Base-by-base conservation (phyloP, 2,797 vertebrate genomes). In the Sibirionetta formosa region DNA sequence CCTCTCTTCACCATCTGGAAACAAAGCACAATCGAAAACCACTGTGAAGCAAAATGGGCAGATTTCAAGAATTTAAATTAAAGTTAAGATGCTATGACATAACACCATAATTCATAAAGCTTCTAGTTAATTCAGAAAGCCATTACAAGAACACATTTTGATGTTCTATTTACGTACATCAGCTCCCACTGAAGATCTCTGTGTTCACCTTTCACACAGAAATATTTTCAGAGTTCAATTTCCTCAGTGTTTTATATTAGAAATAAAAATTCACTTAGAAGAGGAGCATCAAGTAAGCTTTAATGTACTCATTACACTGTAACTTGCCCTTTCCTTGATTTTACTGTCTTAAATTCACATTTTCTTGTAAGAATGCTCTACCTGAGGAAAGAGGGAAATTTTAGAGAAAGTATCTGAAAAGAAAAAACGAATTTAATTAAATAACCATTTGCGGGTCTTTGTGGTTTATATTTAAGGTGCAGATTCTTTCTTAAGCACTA, bases 401-500 rank as follows among this genome's bases (percentile, higher is more conserved):
- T 96, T 96, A 93, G 79, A 86, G 85, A 90, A 90, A 97, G 82
- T 57, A 86, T 77, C 51, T n/a, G 46, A 56, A 91, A 93, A 94
- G 33, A 75, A 91, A 95, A 86, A 80, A 35, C 1, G 0, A 61
- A n/a, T 94, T 93, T 94, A 90, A 96, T 97, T 95, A 97, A 97
- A 93, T 94, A 97, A 70, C 82, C 93, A 96, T 97, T 97, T 97
- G 82, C 26, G 77, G 82, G 53, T 78, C 91, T 95, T 95, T 94
- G 84, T 91, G 93, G 90, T 97, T 97, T 97, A 69, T 96, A 97
- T 96, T 96, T 95, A 90, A 97, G 94, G 90, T 96, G 73, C 46
- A 84, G 92, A 95, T 96, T 97, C 88, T 91, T 96, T 97, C 66
- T 60, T 92, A 87, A 96, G 90, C 79, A 82, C 46, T 97, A 92